Conservation (phyloP, 2,888 invertebrate species). For the Ommatoiulus sabulosus region DNA sequence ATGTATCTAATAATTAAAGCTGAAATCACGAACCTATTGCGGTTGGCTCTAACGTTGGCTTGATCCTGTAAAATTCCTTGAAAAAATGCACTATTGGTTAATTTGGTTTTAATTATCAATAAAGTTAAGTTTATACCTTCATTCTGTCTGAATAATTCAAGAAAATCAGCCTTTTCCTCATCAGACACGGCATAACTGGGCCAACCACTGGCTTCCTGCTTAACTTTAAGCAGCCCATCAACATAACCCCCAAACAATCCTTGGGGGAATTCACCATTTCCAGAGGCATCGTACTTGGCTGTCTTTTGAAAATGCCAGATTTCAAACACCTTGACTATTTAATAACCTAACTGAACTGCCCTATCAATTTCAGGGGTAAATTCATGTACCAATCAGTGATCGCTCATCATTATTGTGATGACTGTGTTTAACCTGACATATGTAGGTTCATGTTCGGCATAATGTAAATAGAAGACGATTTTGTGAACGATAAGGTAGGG, state of each 20-base stretch:
- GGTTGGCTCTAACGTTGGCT: not conserved
- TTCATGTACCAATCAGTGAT: not conserved
- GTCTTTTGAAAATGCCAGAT: conserved; percentile 30
- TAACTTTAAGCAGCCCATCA: not conserved
- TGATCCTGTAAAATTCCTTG: not conserved
- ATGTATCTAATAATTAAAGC: not conserved
- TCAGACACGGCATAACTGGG: not conserved
- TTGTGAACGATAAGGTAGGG: not conserved
- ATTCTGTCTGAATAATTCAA: not conserved
- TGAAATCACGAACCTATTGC: not conserved
- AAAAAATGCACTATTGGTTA: not conserved
- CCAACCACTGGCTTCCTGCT: not conserved
- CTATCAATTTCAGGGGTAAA: conserved; percentile 44
- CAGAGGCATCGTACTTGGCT: not conserved
- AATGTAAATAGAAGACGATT: not conserved
- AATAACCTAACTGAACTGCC: not conserved
- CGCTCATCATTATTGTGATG: not conserved
- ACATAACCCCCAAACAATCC: not conserved
- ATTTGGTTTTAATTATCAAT: not conserved
- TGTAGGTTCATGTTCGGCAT: not conserved
- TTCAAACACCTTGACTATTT: not conserved
- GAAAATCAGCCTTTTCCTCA: not conserved
- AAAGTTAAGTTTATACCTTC: not conserved
- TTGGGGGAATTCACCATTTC: not conserved
- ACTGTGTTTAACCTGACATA: not conserved